These are phyloP conservation scores for Pseudochromis fuscus DNA, from an alignment of 2,797 vertebrate genomes.

Conservation along the genomic window DNA sequence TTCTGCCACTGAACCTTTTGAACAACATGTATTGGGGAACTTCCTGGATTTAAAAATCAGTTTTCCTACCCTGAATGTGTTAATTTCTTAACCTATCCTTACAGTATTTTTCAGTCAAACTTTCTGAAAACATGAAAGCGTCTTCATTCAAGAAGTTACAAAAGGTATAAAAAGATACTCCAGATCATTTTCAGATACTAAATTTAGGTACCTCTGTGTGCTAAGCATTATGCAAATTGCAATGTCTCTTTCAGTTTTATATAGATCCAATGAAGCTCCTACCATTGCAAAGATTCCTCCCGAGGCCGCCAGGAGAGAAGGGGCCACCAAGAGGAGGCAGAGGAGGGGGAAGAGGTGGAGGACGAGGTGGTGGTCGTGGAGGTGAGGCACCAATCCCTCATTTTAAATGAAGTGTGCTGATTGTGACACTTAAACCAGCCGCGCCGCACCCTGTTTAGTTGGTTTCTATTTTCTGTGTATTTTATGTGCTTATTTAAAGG, in stretches of 20 bases:
- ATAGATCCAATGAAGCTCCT: conserved; percentile 97
- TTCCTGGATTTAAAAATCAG: fast-evolving
- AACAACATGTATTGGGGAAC: neutral
- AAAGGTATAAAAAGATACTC: conserved; percentile 86
- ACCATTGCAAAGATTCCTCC: conserved; percentile 95
- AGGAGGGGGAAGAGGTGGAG: conserved; percentile 89
- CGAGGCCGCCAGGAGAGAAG: conserved; percentile 95
- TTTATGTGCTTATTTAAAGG: neutral
- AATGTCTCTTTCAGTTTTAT: conserved; percentile 88
- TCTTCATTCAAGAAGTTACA: conserved; percentile 98
- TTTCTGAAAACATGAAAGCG: conserved; percentile 98
- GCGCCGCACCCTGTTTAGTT: no score
- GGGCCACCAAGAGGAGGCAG: conserved; percentile 91
- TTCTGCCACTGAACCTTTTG: conserved; percentile 42
- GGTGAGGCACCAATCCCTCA: conserved; percentile 57
- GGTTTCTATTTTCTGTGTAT: neutral
- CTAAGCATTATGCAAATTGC: neutral
- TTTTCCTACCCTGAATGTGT: neutral
- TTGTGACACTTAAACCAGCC: no score
- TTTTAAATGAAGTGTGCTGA: neutral
- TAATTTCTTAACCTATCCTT: conserved; percentile 61
- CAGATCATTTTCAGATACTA: neutral
- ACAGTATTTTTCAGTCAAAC: conserved; percentile 98
- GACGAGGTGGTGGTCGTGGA: conserved; percentile 87
- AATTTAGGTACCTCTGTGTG: neutral